A percentile compares a stretch with the other conserved stretches of the same genome.
Evolutionary conservation across 2,113 vertebrate genomes (phyloP).

Genomic region (Microcebus ravelobensis): DNA sequence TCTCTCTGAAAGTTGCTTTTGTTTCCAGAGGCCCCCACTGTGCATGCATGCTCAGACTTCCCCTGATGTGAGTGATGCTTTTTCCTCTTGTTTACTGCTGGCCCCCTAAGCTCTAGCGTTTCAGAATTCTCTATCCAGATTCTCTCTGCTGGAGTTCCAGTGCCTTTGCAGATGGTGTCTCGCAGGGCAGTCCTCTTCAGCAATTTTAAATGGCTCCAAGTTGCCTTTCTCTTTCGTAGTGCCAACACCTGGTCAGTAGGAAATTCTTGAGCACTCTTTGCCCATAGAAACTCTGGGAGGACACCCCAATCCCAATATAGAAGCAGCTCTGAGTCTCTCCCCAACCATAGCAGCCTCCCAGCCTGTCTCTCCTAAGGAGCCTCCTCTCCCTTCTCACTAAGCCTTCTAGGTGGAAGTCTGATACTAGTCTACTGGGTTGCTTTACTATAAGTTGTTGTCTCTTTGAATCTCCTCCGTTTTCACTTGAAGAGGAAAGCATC

Average conservation of each 20-base stretch:
- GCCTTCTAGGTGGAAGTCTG: neutral
- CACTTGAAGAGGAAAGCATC: neutral
- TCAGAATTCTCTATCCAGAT: neutral
- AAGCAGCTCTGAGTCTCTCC: neutral
- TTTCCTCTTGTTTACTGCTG: neutral
- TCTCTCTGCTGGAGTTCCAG: neutral
- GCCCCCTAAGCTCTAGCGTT: neutral
- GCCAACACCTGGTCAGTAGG: neutral
- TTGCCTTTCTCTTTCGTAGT: neutral
- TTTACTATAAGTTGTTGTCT: neutral
- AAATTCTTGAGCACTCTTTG: neutral
- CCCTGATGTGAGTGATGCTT: neutral
- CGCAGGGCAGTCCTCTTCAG: neutral
- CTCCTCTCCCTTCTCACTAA: neutral
- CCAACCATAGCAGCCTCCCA: neutral
- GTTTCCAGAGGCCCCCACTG: neutral
- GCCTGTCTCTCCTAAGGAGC: neutral
- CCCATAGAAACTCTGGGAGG: neutral
- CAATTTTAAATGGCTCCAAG: neutral
- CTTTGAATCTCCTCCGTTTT: neutral
- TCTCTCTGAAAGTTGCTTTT: neutral
- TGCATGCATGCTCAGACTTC: neutral
- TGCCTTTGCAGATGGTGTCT: neutral
- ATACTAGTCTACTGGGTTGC: neutral
- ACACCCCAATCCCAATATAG: fast-evolving